Evolutionary conservation across 2,888 invertebrate species (phyloP), one percentile per base, ranked within the genome.

Genomic region (Pachycephus smyrnensis): DNA sequence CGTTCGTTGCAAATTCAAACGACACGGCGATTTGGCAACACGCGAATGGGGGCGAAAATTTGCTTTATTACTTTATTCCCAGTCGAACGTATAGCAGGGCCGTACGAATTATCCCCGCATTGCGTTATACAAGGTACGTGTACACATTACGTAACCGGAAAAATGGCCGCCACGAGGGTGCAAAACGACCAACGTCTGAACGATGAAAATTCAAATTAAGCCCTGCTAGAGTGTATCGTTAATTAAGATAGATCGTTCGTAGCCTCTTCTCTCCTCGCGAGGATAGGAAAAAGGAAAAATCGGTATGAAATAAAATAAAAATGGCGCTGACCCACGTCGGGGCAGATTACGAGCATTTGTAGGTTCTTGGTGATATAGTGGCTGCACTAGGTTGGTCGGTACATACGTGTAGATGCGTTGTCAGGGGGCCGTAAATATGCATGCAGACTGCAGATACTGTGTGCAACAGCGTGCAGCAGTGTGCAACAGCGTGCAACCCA

Each of bases 21-120:
- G 73, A 69, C 11, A 33, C 69, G 40, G 37, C 80, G 69, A 79
- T 80, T 82, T 82, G 80, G 82, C 82, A 79, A 73, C 76, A 68
- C 6, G 73, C 33, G 73, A 36, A 23, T 9, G 15, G 73, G 12
- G 4, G 12, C 74, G 74, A 23, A 74, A 36, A 36, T 74, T 74
- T 74, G 74, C 74, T 74, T 74, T 74, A 35, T 37, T 33, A n/a
- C 74, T 3, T 1, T 4, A n/a, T 35, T 9, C 12, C 73, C 73
- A 33, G 30, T 30, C n/a, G 15, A n/a, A 12, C 31, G 69, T 11
- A 30, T 30, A 69, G 12, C 69, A 11, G 69, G 9, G 12, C 4
- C 4, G 69, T 32, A 9, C 71, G 71, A 12, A 31, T 71, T 71
- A 33, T 71, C 4, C 12, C 6, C 33, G 32, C 15, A 9, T 4